A percentile compares a stretch with the other conserved stretches of the same genome.
Evolutionary conservation across 2,888 invertebrate species (phyloP).

Genomic region (Ennomos erosarius): DNA sequence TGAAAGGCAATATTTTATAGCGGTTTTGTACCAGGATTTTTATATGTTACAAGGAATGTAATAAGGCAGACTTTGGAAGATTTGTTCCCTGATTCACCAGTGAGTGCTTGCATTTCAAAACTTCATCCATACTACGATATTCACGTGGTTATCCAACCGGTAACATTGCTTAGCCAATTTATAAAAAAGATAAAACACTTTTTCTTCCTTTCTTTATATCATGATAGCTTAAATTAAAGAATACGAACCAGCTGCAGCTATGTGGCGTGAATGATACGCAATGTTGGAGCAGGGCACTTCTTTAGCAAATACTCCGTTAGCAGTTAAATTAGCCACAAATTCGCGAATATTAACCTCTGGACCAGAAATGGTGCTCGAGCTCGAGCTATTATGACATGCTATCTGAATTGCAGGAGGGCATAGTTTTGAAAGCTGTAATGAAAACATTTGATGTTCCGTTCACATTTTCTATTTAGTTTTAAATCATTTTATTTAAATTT

Average conservation of each 20-base stretch:
- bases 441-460: neutral
- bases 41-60: too few relatives aligned
- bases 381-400: conserved; percentile 92
- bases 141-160: too few relatives aligned
- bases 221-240: neutral
- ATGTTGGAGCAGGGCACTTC: conserved; percentile 90
- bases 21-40: too few relatives aligned
- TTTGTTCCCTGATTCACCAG: too few relatives aligned
- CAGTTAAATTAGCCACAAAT: conserved; percentile 81
- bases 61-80: too few relatives aligned
- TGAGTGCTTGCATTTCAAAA: too few relatives aligned
- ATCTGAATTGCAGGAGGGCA: conserved; percentile 88
- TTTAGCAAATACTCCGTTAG: conserved; percentile 67
- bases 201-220: too few relatives aligned
- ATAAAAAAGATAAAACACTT: too few relatives aligned
- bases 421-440: conserved; percentile 55
- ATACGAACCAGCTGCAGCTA: conserved; percentile 85
- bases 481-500: neutral
- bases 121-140: too few relatives aligned
- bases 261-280: conserved; percentile 95
- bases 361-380: conserved; percentile 92
- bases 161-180: too few relatives aligned
- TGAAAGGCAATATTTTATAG: conserved; percentile 25
- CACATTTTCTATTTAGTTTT: neutral
- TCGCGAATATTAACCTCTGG: conserved; percentile 86